Evolutionary conservation across 2,888 invertebrate species (phyloP), one percentile per base, ranked within the genome.

Genomic region (Adelphocoris suturalis): DNA sequence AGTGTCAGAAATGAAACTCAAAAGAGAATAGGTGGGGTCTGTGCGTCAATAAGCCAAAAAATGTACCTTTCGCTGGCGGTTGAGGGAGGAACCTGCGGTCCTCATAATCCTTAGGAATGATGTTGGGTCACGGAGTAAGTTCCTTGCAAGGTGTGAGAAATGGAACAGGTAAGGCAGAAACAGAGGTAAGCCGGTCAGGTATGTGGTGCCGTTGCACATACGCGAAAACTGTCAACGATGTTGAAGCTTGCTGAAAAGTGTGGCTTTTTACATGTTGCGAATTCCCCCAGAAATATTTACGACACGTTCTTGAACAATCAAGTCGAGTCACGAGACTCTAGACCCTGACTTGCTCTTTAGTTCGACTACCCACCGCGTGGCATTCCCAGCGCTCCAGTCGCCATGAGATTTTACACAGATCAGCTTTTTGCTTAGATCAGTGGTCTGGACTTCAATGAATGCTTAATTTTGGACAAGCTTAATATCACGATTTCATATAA

Each of bases 41-140:
- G 28, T 76, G 2, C 27, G 68, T 68, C 68, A 68, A 68, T 68
- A 68, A 68, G 68, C 68, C 68, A 68, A 68, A 68, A 78, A 78
- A 46, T 46, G 78, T 46, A 47, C 47, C 78, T 78, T 78, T 37
- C n/a, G 37, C 23, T 1, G 12, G 61, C n/a, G 68, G 19, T 23
- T 68, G 68, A 13, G 68, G 52, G 23, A 19, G 68, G 68, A 9
- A 0, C 12, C 68, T 68, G 23, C 23, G 27, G 19, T 23, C 27
- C 68, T 78, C 27, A 52, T 85, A 85, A 85, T 85, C 85, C 61
- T 28, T 28, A 3, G 85, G 16, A 13, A 37, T 61, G 37, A 19
- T 85, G 85, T 85, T 61, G 61, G 57, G 85, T 85, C 85, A 85
- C 85, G 85, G 46, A 85, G n/a, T 61, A 82, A 37, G 37, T 37